A percentile compares a stretch with the other conserved stretches of the same genome.
Conservation (phyloP, 2,888 invertebrate species). For the Leptarthrus brevirostris region DNA sequence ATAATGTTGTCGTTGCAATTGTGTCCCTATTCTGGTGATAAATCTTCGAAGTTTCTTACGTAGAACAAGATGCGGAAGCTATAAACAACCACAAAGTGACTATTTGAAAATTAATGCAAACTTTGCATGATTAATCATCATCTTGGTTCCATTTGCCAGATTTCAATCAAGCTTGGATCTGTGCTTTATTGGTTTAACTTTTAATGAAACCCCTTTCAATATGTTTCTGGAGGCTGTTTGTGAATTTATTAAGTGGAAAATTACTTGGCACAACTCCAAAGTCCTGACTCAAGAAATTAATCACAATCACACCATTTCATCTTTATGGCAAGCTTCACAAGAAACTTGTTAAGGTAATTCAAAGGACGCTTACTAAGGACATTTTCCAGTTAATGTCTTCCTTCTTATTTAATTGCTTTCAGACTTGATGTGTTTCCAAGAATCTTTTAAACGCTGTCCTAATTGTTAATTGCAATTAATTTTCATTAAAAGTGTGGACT, state of each 20-base stretch:
- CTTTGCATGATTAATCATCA: not conserved
- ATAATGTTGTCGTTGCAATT: too few species aligned
- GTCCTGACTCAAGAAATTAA: conserved; percentile 30
- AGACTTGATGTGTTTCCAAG: too few species aligned
- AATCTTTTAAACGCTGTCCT: too few species aligned
- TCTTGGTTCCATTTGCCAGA: not conserved
- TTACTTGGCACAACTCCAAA: conserved; percentile 43
- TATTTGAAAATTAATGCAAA: too few species aligned
- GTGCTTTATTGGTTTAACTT: conserved; percentile 6
- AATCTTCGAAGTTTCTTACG: too few species aligned
- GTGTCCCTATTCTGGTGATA: too few species aligned
- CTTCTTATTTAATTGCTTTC: conserved; percentile 22
- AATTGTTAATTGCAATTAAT: too few species aligned
- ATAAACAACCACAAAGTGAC: too few species aligned
- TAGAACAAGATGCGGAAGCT: too few species aligned
- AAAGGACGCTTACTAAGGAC: conserved; percentile 5
- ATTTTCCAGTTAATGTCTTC: conserved; percentile 26
- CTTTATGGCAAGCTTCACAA: conserved; percentile 9
- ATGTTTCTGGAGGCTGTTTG: conserved; percentile 27
- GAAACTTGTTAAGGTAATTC: conserved; percentile 27
- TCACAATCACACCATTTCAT: conserved; percentile 43
- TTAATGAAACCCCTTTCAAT: conserved; percentile 35
- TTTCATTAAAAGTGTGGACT: too few species aligned
- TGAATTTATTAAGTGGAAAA: conserved; percentile 43
- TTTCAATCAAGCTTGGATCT: not conserved